phyloP scores from a whole-genome alignment of 2,888 invertebrate species.

The Homarus gammarus region DNA sequence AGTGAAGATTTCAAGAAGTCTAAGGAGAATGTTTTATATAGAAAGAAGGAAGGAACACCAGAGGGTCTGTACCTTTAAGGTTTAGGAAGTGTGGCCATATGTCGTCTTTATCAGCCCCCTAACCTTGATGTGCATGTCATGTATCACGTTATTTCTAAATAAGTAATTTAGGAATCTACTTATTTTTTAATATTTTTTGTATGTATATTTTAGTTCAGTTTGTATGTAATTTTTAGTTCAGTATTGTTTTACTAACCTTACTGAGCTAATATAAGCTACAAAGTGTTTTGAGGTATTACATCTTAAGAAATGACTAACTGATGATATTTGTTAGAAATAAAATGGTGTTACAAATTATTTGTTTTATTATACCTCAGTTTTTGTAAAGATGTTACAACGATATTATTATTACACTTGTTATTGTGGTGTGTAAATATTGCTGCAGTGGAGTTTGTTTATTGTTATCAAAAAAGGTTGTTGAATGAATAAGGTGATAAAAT shows the following conservation, averaged over 20 bases:
- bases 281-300: neutral
- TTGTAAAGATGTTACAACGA: too few species aligned
- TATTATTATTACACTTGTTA: too few species aligned
- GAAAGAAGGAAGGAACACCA: slow-evolving; percentile 99
- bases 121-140: neutral
- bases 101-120: neutral
- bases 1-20: slow-evolving; percentile 99
- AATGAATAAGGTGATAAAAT: too few species aligned
- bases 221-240: neutral
- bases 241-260: neutral
- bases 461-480: too few species aligned
- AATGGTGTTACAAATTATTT: neutral
- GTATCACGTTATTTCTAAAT: neutral
- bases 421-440: too few species aligned
- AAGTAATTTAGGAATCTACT: neutral
- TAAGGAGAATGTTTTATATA: slow-evolving; percentile 98
- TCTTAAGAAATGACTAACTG: neutral
- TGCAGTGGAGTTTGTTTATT: too few species aligned
- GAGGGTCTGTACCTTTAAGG: slow-evolving; percentile 97
- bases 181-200: too few species aligned
- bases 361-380: neutral
- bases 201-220: neutral
- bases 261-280: neutral
- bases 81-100: neutral
- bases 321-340: slow-evolving; percentile 12